These are phyloP conservation scores for Sinhomidia bicolor DNA, from an alignment of 2,888 invertebrate genomes.

Conservation along the genomic window DNA sequence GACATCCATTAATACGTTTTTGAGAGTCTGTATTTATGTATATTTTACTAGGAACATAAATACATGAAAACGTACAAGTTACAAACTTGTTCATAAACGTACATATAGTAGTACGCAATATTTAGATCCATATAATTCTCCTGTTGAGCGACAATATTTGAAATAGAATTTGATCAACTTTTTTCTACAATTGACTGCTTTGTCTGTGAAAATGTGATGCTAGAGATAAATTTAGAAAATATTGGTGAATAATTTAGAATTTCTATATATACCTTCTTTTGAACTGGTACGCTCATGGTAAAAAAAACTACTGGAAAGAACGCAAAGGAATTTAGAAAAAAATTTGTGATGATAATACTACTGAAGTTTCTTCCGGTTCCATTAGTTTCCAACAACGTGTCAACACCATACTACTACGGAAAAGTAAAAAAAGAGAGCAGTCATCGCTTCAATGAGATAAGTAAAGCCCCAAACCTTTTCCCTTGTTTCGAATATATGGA, in stretches of 20 bases:
- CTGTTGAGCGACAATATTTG: too few relatives aligned
- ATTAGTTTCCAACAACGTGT: conserved; percentile 58
- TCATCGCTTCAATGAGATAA: background rate
- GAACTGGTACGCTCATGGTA: background rate
- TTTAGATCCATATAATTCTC: too few relatives aligned
- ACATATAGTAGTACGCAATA: too few relatives aligned
- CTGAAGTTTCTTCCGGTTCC: conserved; percentile 62
- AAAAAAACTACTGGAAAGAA: background rate
- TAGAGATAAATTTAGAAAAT: background rate
- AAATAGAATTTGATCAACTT: background rate
- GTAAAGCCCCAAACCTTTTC: conserved; percentile 6
- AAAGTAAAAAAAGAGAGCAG: background rate
- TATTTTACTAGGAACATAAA: too few relatives aligned
- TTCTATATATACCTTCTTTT: background rate
- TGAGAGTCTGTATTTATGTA: too few relatives aligned
- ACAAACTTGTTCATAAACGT: too few relatives aligned
- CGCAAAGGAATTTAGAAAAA: conserved; percentile 48
- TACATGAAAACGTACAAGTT: too few relatives aligned
- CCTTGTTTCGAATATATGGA: background rate
- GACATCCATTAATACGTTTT: too few relatives aligned
- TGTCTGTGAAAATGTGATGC: background rate
- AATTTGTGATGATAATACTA: conserved; percentile 44
- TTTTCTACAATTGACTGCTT: background rate
- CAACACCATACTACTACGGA: conserved; percentile 46
- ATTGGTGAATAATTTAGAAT: background rate